Conservation (phyloP, 2,113 vertebrate genomes). For the Syngnathus scovelli region DNA sequence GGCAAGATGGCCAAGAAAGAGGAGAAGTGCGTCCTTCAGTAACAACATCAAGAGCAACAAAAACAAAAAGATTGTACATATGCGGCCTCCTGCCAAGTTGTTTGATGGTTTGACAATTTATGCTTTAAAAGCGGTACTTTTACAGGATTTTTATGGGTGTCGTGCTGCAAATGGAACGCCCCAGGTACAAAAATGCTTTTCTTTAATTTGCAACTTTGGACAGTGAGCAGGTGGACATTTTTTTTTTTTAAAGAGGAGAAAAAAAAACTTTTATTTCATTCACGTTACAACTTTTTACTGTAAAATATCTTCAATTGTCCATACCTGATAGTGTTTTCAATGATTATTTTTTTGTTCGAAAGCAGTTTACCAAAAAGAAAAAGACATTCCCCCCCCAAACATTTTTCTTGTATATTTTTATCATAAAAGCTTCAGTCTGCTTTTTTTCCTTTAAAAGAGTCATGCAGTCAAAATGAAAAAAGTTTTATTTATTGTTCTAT, state of each 20-base stretch:
- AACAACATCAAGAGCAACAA: conserved; percentile 45
- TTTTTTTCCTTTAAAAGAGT: conserved; percentile 46
- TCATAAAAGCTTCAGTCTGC: conserved; percentile 30
- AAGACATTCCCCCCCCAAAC: conserved; percentile 19
- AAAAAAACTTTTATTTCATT: conserved; percentile 51
- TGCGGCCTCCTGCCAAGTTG: background rate
- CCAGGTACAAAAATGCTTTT: background rate
- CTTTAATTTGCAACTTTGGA: background rate
- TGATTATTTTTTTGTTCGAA: conserved; percentile 52
- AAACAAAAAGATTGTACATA: background rate
- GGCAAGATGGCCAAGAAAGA: conserved; percentile 99
- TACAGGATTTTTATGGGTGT: background rate
- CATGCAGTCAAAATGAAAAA: conserved; percentile 59
- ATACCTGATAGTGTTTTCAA: conserved; percentile 46
- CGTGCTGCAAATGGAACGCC: background rate
- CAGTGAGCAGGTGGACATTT: conserved; percentile 26
- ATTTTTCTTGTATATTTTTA: conserved; percentile 61
- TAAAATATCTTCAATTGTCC: conserved; percentile 56
- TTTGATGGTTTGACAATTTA: background rate
- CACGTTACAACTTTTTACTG: conserved; percentile 62
- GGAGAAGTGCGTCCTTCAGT: conserved; percentile 94
- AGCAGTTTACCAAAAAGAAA: conserved; percentile 66
- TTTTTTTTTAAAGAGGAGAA: conserved; percentile 7
- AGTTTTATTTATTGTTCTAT: conserved; percentile 84
- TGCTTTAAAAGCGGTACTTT: conserved; percentile 6